Conservation (phyloP, 2,888 invertebrate genomes). For the Drosophila algonquin region DNA sequence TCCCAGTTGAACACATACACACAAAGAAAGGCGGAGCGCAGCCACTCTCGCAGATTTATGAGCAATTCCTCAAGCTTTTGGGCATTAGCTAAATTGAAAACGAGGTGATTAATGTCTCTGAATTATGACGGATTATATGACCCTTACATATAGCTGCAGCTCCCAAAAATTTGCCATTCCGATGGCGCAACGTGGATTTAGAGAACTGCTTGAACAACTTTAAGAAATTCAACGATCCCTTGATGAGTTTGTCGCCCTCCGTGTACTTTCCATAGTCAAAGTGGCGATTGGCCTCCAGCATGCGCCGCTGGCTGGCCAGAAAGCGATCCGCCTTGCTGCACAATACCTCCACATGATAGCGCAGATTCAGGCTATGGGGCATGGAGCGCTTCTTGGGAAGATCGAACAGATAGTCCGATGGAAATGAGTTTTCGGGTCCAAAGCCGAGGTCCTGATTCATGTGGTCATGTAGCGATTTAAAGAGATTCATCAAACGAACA, state of each 20-base stretch:
- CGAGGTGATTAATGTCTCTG: neutral
- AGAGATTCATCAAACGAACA: conserved; percentile 57
- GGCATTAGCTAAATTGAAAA: conserved; percentile 55
- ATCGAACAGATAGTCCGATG: conserved; percentile 60
- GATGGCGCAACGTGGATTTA: conserved; percentile 67
- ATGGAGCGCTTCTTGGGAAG: conserved; percentile 25
- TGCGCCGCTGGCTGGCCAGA: conserved; percentile 52
- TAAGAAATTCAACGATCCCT: conserved; percentile 15
- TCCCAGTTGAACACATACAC: conserved; percentile 76
- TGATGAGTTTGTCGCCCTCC: conserved; percentile 65
- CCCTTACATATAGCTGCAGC: conserved; percentile 51
- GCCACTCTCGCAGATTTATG: conserved; percentile 52
- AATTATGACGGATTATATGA: neutral
- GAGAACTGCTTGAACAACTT: conserved; percentile 45
- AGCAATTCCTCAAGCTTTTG: conserved; percentile 55
- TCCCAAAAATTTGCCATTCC: conserved; percentile 53
- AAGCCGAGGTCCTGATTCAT: conserved; percentile 59
- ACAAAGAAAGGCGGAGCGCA: conserved; percentile 70
- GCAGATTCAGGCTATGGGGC: conserved; percentile 70
- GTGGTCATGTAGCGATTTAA: conserved; percentile 68
- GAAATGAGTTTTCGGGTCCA: conserved; percentile 46
- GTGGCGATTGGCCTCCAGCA: conserved; percentile 61
- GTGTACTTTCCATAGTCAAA: conserved; percentile 62
- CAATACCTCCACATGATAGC: conserved; percentile 75
- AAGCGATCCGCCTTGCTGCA: conserved; percentile 64